phyloP scores from a whole-genome alignment of 2,797 vertebrate species.

The Emys orbicularis region DNA sequence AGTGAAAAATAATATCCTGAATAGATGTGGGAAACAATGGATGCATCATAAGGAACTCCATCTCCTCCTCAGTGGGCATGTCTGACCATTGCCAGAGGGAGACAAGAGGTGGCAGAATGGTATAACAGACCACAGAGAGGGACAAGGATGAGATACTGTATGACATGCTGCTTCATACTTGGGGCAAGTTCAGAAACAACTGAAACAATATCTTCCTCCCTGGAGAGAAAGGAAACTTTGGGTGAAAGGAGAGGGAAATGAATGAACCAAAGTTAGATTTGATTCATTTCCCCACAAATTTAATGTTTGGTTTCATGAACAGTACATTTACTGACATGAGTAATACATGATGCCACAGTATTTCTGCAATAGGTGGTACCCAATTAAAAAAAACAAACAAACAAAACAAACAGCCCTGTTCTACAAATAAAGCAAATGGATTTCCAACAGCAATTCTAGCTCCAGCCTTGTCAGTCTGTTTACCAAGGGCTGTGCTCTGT shows the following conservation, averaged over 20 bases:
- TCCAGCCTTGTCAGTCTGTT: not conserved
- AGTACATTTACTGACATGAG: not conserved
- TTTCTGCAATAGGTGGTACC: not conserved
- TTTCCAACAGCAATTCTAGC: not conserved
- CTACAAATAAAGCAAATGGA: not conserved
- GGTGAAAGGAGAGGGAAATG: not conserved
- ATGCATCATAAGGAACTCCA: not conserved
- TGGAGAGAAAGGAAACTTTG: accelerated
- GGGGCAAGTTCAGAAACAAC: not conserved
- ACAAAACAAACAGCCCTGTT: not conserved
- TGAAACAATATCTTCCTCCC: not conserved
- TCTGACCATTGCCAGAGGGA: not conserved
- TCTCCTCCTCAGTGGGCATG: not conserved
- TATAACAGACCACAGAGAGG: not conserved
- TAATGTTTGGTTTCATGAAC: not conserved
- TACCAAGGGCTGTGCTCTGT: not conserved
- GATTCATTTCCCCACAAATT: not conserved
- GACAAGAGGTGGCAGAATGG: not conserved
- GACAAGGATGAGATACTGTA: accelerated
- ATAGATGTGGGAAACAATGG: not conserved
- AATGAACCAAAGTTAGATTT: not conserved
- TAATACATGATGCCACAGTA: not conserved
- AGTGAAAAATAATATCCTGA: not conserved
- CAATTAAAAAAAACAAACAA: not conserved
- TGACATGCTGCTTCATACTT: not conserved